These are phyloP conservation scores for Aphodius sticticus DNA, from an alignment of 2,888 invertebrate species.

Conservation along the genomic window DNA sequence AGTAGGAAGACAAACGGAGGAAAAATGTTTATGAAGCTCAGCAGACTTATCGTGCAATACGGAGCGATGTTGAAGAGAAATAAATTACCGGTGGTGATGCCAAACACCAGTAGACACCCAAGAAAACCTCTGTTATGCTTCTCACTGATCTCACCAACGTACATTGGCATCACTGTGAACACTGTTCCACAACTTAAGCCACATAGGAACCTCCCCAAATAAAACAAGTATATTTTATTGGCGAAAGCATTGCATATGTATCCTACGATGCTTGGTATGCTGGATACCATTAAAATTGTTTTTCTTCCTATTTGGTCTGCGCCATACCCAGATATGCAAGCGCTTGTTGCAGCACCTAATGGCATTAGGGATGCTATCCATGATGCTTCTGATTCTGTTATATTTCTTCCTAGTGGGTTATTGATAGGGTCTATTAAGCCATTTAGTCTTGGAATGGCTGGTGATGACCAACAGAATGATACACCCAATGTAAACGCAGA, in stretches of 20 bases:
- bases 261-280: constrained; percentile 69
- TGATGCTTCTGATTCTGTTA: constrained; percentile 67
- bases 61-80: constrained; percentile 75
- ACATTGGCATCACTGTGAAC: constrained; percentile 81
- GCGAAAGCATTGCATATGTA: constrained; percentile 42
- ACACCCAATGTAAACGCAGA: constrained; percentile 57
- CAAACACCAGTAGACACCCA: constrained; percentile 73
- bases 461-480: constrained; percentile 58
- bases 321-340: constrained; percentile 71
- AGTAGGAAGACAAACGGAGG: constrained; percentile 56
- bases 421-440: constrained; percentile 51
- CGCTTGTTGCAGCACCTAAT: constrained; percentile 69
- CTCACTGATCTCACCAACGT: constrained; percentile 86
- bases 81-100: constrained; percentile 72
- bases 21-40: constrained; percentile 71
- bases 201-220: constrained; percentile 38
- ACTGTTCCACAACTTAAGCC: constrained; percentile 64
- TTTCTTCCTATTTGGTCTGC: constrained; percentile 73
- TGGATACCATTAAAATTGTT: constrained; percentile 67
- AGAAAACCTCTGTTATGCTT: constrained; percentile 79
- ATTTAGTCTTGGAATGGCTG: constrained; percentile 44
- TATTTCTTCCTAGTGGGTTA: constrained; percentile 59
- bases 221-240: constrained; percentile 31
- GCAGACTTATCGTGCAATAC: constrained; percentile 68
- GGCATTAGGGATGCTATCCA: constrained; percentile 79